Base-by-base conservation (phyloP, 2,888 invertebrate genomes). In the Polyommatus icarus region DNA sequence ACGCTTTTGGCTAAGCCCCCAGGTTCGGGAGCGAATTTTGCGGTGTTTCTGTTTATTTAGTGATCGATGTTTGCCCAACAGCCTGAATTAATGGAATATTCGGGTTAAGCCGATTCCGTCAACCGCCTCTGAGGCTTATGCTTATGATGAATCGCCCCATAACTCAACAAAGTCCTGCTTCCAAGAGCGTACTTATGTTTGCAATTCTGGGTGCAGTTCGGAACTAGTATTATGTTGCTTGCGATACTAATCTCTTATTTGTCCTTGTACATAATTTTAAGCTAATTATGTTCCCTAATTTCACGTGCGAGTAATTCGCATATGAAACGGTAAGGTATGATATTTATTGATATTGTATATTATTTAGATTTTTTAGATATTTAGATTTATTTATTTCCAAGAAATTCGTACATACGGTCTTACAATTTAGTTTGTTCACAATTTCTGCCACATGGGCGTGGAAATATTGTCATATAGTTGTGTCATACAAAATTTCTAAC, bases 31-130 rank as follows among this genome's bases (percentile, higher is more conserved):
- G 81, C 82, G 83, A 85, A 87, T 86, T 86, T 86, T 84, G 84
- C 85, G 82, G 81, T 84, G 79, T 80, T 79, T 80, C 82, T 88
- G 90, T 90, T 89, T 90, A 89, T 88, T 87, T 87, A 87, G 86
- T 87, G 86, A 89, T 88, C 88, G 85, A 83, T 88, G 90, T 90
- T 90, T 89, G 85, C 84, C 83, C 87, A 87, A 86, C 86, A 83
- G 86, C 84, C 85, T 83, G 87, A 89, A 91, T 91, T 91, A 90
- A 91, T 91, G 88, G 89, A 90, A 89, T 90, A 88, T 89, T 90
- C 86, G 85, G 89, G 87, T 87, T 87, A 88, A 91, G 86, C 88
- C 85, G 87, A 88, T 87, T 88, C 82, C 82, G 83, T 82, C 67
- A 84, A 80, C 83, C 77, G 83, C 81, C 81, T 79, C 79, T n/a